Evolutionary conservation across 2,797 vertebrate species (phyloP), one percentile per base, ranked within the genome.

Genomic region (Craterocephalus amniculus): DNA sequence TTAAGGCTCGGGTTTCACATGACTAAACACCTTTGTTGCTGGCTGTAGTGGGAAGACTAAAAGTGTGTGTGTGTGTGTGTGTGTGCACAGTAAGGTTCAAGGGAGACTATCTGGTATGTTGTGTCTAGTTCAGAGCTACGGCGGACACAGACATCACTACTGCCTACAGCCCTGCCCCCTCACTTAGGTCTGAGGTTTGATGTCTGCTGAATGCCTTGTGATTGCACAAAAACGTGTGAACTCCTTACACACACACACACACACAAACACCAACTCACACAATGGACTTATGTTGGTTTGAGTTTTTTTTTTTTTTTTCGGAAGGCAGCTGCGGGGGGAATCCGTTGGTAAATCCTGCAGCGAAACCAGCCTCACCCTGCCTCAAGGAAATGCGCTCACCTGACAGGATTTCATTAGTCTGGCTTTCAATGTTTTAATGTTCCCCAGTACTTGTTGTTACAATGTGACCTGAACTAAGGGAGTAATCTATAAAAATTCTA

Each of bases 11-110:
- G 74, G 89, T 93, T 94, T 91, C 94, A 92, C 90, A 90, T 93
- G 91, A 92, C 87, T 92, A 89, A 92, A 91, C 89, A 91, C 85
- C 92, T 94, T 94, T 94, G 87, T 93, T 89, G 72, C 71, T 68
- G 14, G 52, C 80, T 35, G 62, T 54, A 72, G 83, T 79, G 68
- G 63, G 81, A 85, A 84, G 85, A 79, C 87, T 83, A 75, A 79
- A 79, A 45, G n/a, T 77, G 36, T 64, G 57, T 78, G 76, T 70
- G 70, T 77, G 58, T 62, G 58, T 59, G 61, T 69, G 43, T 70
- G 67, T 2, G 35, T 5, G 11, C 38, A 16, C 58, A 61, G 34
- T 38, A 43, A 32, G 45, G 24, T 29, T 34, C 64, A n/a, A 74
- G 38, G 72, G 61, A 63, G 32, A 34, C 62, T 63, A 43, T 69